These are phyloP conservation scores for Pelmatolapia mariae DNA, from an alignment of 2,113 vertebrate genomes.

Conservation along the genomic window DNA sequence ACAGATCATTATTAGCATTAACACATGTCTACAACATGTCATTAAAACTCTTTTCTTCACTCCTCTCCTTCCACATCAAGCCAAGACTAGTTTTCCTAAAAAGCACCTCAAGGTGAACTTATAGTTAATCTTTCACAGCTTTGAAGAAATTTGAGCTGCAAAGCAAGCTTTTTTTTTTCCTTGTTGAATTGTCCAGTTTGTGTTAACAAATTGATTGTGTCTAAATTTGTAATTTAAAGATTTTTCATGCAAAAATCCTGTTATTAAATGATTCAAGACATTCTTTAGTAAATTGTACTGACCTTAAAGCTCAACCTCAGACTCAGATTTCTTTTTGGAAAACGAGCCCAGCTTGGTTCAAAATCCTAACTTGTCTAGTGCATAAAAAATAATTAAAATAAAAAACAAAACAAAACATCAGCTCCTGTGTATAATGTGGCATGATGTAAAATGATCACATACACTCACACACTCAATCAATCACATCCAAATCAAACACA, in stretches of 20 bases:
- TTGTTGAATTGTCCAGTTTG: background rate
- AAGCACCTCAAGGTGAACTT: background rate
- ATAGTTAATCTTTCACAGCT: background rate
- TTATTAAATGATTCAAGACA: background rate
- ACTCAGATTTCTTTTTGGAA: background rate
- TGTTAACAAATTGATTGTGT: background rate
- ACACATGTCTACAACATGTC: constrained; percentile 16
- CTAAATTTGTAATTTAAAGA: background rate
- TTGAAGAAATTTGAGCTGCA: background rate
- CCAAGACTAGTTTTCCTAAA: constrained; percentile 16
- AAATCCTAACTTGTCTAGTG: constrained; percentile 7
- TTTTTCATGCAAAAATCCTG: background rate
- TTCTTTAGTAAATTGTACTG: background rate
- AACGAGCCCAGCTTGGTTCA: constrained; percentile 11
- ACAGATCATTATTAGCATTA: constrained; percentile 20
- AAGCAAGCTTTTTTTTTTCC: background rate
- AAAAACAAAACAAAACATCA: background rate
- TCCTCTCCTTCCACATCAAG: background rate
- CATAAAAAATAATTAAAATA: background rate
- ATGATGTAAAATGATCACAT: constrained; percentile 40
- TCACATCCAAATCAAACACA: constrained; percentile 3
- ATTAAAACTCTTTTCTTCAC: background rate
- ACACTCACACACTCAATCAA: background rate
- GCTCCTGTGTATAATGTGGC: constrained; percentile 32
- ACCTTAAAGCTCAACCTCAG: background rate